Conservation (phyloP, 2,888 invertebrate species). For the Meandrusa payeni region DNA sequence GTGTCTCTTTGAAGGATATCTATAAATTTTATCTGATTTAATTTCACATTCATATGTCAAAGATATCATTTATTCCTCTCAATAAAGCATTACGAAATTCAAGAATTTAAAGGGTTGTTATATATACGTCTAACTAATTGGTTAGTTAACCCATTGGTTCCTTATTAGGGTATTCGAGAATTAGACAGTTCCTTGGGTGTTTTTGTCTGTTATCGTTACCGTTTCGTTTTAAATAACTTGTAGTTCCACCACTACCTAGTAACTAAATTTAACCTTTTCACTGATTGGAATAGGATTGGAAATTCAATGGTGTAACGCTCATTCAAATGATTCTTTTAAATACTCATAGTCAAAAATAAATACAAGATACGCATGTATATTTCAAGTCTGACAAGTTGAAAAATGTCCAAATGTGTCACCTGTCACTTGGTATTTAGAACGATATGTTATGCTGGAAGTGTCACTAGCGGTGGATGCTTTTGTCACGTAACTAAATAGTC, state of each 20-base stretch:
- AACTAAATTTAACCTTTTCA: constrained; percentile 4
- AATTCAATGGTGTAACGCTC: constrained; percentile 32
- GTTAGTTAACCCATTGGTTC: constrained; percentile 51
- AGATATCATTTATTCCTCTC: constrained; percentile 16
- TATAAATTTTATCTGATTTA: constrained; percentile 61
- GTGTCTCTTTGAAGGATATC: constrained; percentile 54
- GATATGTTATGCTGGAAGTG: constrained; percentile 76
- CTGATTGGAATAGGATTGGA: constrained; percentile 37
- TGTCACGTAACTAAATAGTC: constrained; percentile 68
- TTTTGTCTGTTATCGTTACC: constrained; percentile 60
- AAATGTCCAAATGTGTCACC: constrained; percentile 80
- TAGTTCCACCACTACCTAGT: constrained; percentile 6
- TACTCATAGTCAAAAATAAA: constrained; percentile 57
- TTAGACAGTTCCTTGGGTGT: constrained; percentile 48
- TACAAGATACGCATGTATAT: constrained; percentile 59
- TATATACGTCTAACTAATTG: constrained; percentile 39
- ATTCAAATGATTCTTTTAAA: constrained; percentile 38
- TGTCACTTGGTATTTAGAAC: constrained; percentile 79
- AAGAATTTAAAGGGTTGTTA: constrained; percentile 23
- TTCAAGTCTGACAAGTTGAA: constrained; percentile 78
- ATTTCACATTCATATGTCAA: constrained; percentile 29
- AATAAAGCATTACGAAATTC: constrained; percentile 8
- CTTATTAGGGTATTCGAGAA: constrained; percentile 53
- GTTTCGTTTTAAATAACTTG: constrained; percentile 42
- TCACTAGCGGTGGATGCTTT: constrained; percentile 49